Percentiles rank a stretch among this genome's conserved stretches.
These are phyloP conservation scores for Cynodonichthys magdalenae DNA, from an alignment of 2,797 vertebrate species.

Conservation along the genomic window DNA sequence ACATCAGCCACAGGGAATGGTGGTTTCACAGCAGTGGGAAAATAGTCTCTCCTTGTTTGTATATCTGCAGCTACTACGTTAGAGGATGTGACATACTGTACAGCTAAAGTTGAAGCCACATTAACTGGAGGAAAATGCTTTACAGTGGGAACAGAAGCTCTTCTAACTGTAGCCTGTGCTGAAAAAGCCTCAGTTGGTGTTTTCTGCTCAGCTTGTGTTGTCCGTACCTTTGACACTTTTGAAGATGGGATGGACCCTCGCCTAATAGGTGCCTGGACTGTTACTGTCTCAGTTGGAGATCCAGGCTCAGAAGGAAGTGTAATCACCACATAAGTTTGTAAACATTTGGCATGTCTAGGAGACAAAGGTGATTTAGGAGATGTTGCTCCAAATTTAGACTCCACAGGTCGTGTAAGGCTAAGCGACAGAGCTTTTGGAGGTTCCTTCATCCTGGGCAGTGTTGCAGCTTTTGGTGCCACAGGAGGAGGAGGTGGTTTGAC, in stretches of 20 bases:
- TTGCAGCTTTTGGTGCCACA: constrained; percentile 78
- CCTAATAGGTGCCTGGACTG: constrained; percentile 80
- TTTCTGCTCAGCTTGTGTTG: constrained; percentile 72
- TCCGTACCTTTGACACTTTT: constrained; percentile 76
- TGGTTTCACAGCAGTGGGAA: constrained; percentile 45
- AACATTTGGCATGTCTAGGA: constrained; percentile 89
- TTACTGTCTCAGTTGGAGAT: constrained; percentile 85
- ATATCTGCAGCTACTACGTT: constrained; percentile 50
- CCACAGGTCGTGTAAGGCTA: constrained; percentile 86
- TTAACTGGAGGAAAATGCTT: constrained; percentile 55
- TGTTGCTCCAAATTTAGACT: constrained; percentile 83
- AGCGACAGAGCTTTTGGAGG: constrained; percentile 88
- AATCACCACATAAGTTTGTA: constrained; percentile 97
- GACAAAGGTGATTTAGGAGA: constrained; percentile 95
- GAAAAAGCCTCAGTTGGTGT: constrained; percentile 64
- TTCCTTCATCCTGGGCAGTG: constrained; percentile 84
- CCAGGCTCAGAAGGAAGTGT: constrained; percentile 96
- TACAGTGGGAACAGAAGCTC: constrained; percentile 67
- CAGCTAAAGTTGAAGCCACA: constrained; percentile 22
- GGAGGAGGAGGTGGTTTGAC: constrained; percentile 85
- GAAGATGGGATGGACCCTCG: constrained; percentile 76
- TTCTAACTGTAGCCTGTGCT: constrained; percentile 60
- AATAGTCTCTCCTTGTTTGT: constrained; percentile 47
- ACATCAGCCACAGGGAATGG: constrained; percentile 37
- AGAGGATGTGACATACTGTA: constrained; percentile 80